Conservation (phyloP, 2,888 invertebrate species). For the Parnassius apollo region DNA sequence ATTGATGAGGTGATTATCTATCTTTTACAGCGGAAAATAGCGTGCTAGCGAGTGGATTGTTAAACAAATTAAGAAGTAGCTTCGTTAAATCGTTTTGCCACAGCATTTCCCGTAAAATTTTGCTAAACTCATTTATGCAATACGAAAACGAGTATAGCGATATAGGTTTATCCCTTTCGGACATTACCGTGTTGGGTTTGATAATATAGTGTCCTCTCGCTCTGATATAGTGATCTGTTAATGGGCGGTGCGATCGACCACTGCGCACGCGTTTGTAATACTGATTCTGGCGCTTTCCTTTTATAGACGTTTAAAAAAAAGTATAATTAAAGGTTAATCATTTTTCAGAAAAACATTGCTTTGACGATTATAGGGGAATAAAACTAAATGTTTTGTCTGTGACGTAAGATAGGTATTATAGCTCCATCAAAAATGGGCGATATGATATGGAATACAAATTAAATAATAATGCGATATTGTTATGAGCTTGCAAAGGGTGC, state of each 20-base stretch:
- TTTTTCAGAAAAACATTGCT: neutral
- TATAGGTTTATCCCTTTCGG: slow-evolving; percentile 41
- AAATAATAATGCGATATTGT: slow-evolving; percentile 57
- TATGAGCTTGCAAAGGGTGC: slow-evolving; percentile 47
- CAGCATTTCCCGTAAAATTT: slow-evolving; percentile 28
- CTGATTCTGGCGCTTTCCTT: neutral
- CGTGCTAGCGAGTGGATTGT: slow-evolving; percentile 11
- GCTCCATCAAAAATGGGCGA: slow-evolving; percentile 39
- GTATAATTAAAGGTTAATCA: neutral
- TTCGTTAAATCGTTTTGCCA: slow-evolving; percentile 8
- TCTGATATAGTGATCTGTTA: slow-evolving; percentile 58
- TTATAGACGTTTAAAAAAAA: neutral
- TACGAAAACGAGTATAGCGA: slow-evolving; percentile 31
- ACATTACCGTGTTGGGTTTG: slow-evolving; percentile 31
- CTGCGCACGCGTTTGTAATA: slow-evolving; percentile 49
- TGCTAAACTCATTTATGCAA: slow-evolving; percentile 33
- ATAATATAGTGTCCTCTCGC: slow-evolving; percentile 46
- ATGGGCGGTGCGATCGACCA: slow-evolving; percentile 59
- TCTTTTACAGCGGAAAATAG: slow-evolving; percentile 13
- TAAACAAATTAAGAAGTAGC: slow-evolving; percentile 17
- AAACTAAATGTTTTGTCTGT: slow-evolving; percentile 9
- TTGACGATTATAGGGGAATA: neutral
- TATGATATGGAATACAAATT: slow-evolving; percentile 45
- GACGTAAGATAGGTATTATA: slow-evolving; percentile 20
- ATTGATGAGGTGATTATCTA: slow-evolving; percentile 8